phyloP scores from a whole-genome alignment of 1,140 invertebrate genomes.

The Spodoptera frugiperda region DNA sequence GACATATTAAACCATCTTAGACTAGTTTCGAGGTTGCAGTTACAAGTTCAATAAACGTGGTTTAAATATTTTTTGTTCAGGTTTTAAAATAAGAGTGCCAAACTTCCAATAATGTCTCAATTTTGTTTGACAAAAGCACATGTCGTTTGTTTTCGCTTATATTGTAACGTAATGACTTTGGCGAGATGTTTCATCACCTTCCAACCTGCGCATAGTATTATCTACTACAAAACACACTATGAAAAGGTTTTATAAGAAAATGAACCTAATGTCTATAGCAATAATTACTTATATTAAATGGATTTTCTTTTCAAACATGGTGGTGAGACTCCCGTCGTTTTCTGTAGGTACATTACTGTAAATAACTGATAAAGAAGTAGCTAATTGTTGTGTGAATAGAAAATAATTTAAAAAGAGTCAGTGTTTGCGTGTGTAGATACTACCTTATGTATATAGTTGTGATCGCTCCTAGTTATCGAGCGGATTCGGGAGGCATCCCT shows the following conservation, averaged over 20 bases:
- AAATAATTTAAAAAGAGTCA: conserved; percentile 75
- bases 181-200: conserved; percentile 27
- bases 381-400: conserved; percentile 84
- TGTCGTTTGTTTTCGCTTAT: conserved; percentile 26
- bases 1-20: too few species aligned
- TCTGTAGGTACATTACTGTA: conserved; percentile 61
- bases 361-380: conserved; percentile 78
- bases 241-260: not conserved
- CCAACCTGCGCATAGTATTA: not conserved
- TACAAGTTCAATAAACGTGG: not conserved
- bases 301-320: not conserved
- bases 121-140: conserved; percentile 34
- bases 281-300: too few species aligned
- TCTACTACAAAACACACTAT: too few species aligned
- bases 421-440: conserved; percentile 84
- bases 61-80: conserved; percentile 43
- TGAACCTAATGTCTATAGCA: too few species aligned
- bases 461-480: conserved; percentile 19
- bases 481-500: conserved; percentile 20
- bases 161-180: conserved; percentile 11
- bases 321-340: conserved; percentile 24
- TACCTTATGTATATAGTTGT: conserved; percentile 73
- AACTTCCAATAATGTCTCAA: conserved; percentile 29
- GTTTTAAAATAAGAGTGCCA: conserved; percentile 36
- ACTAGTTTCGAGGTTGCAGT: not conserved